Base-by-base conservation (phyloP, 2,888 invertebrate species). In the Acronicta psi region DNA sequence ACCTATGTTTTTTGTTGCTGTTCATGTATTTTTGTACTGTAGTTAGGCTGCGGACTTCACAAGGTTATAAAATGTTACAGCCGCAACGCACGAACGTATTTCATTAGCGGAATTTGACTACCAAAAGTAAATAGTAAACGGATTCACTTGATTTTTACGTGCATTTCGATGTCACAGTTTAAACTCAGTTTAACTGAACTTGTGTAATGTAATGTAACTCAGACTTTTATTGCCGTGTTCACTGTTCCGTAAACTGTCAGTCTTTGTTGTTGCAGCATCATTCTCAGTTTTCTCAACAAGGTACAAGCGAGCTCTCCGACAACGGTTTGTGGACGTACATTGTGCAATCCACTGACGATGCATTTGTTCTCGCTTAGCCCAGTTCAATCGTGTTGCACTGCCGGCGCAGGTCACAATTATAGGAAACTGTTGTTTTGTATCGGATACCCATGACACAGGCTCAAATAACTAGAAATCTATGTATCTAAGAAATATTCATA, bases 41-140 rank as follows among this genome's bases (percentile, higher is more conserved):
- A 59, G 49, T 46, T 56, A 53, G 44, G 47, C 50, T 41, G 54
- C 53, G 47, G 45, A 67, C 61, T 63, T 63, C 73, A 75, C 75
- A 75, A 77, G 75, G 69, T 70, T 59, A 72, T 75, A 76, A 77
- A 79, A 79, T 69, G 74, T 75, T 81, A 82, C 77, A 80, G 73
- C 76, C 71, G 55, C 67, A 63, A 63, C 73, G 74, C 80, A 83
- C 77, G 80, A 81, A 82, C 75, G 66, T 79, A 83, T 85, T 83
- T 83, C 85, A 85, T 87, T 82, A 86, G 80, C 69, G 57, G 78
- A 84, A 85, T 85, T 83, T 83, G 72, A 79, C 82, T 79, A 75
- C 71, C 59, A 69, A 77, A 79, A 61, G 59, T 59, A 67, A 59
- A 61, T 55, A 62, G 59, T 76, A 72, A 67, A 70, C 55, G 55